A percentile compares a stretch with the other conserved stretches of the same genome.
Conservation (phyloP, 2,797 vertebrate genomes). For the Hippocampus kuda region DNA sequence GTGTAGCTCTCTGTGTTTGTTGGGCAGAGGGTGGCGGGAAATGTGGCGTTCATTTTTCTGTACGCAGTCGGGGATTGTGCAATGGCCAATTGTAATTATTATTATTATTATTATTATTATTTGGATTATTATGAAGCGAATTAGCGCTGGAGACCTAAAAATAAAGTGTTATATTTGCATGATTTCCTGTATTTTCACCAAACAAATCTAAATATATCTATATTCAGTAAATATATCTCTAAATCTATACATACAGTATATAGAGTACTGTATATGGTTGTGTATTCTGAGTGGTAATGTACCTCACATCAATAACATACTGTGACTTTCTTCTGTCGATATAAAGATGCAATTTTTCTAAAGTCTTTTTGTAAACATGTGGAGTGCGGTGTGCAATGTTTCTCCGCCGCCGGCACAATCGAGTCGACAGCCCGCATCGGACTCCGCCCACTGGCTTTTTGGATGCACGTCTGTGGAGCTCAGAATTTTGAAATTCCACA, state of each 20-base stretch:
- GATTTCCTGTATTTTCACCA: constrained; percentile 73
- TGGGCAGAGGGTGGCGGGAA: constrained; percentile 14
- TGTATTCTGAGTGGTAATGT: constrained; percentile 62
- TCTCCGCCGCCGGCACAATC: neutral
- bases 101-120: neutral
- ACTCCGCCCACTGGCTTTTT: neutral
- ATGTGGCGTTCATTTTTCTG: constrained; percentile 32
- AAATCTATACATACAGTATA: neutral
- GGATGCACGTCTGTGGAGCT: neutral
- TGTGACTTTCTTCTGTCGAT: constrained; percentile 55
- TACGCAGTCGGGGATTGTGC: constrained; percentile 62
- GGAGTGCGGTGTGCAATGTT: neutral
- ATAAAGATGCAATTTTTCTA: constrained; percentile 38
- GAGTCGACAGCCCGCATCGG: neutral
- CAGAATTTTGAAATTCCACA: neutral
- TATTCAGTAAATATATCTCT: neutral
- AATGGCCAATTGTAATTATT: constrained; percentile 62
- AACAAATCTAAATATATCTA: constrained; percentile 28
- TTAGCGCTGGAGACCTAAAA: constrained; percentile 62
- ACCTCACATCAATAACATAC: constrained; percentile 46
- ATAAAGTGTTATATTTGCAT: constrained; percentile 81
- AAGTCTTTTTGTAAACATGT: constrained; percentile 40
- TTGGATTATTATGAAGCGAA: constrained; percentile 49
- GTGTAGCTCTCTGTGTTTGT: constrained; percentile 57
- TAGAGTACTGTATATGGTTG: constrained; percentile 40